A percentile compares a stretch with the other conserved stretches of the same genome.
Conservation (phyloP, 2,797 vertebrate genomes). For the Sebastes reedi region DNA sequence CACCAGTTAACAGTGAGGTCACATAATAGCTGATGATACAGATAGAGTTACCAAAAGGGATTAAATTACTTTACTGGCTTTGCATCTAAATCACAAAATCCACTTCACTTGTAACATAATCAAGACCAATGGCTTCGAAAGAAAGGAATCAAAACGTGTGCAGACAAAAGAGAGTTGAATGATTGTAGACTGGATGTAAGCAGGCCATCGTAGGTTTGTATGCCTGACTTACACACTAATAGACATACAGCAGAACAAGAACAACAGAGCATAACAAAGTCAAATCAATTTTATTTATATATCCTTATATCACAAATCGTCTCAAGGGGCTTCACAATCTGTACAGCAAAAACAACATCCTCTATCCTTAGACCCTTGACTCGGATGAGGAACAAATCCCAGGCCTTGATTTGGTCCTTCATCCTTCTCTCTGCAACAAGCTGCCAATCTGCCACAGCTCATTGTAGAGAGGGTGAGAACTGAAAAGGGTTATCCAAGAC, state of each 20-base stretch:
- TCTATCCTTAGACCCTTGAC: too few relatives aligned
- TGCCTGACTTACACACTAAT: not conserved
- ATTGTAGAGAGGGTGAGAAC: not conserved
- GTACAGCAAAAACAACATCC: too few relatives aligned
- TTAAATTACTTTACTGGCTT: constrained; percentile 1
- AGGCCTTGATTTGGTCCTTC: too few relatives aligned
- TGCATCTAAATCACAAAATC: not conserved
- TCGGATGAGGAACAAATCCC: too few relatives aligned
- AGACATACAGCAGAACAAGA: not conserved
- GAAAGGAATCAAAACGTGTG: not conserved
- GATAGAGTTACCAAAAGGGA: not conserved
- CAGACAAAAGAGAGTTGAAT: not conserved
- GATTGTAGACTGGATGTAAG: not conserved
- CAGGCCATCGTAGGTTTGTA: not conserved
- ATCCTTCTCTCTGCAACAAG: not conserved
- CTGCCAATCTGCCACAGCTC: not conserved
- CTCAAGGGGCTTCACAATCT: too few relatives aligned
- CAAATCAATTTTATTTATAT: not conserved
- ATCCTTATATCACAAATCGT: not conserved
- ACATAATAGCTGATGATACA: not conserved
- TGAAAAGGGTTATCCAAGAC: not conserved
- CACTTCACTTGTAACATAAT: constrained; percentile 4
- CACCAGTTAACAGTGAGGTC: not conserved
- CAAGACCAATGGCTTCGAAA: not conserved
- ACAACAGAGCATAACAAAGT: not conserved